Evolutionary conservation across 2,888 invertebrate species (phyloP).

Genomic region (Chelonus formosanus): DNA sequence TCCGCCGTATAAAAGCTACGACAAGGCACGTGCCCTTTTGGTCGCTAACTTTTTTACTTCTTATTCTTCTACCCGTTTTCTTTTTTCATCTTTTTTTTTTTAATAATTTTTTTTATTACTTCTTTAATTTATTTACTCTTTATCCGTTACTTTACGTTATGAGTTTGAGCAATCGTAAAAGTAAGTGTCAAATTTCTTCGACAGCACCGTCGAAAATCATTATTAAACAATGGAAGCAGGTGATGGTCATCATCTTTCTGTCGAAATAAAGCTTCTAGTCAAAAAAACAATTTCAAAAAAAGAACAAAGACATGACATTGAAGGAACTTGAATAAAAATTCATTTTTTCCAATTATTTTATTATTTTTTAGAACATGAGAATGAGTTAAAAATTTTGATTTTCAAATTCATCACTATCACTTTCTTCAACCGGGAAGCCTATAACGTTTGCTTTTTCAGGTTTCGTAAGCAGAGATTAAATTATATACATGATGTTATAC

Average conservation of each 20-base stretch:
- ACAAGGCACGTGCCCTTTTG: conserved; percentile 39
- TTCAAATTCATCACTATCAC: too few relatives aligned
- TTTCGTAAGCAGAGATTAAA: conserved; percentile 7
- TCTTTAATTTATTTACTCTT: conserved; percentile 9
- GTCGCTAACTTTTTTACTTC: conserved; percentile 24
- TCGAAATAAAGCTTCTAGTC: background rate
- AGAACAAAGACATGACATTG: too few relatives aligned
- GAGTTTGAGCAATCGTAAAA: conserved; percentile 47
- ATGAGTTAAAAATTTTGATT: too few relatives aligned
- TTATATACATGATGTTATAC: conserved; percentile 19
- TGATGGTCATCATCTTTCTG: conserved; percentile 40
- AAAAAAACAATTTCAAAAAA: too few relatives aligned
- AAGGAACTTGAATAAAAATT: too few relatives aligned
- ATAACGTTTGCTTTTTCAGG: conserved; percentile 26
- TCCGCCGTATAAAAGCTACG: conserved; percentile 31
- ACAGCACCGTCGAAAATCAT: conserved; percentile 40
- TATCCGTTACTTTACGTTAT: conserved; percentile 12
- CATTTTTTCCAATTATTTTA: too few relatives aligned
- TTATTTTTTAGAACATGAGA: too few relatives aligned
- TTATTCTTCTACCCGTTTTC: conserved; percentile 17
- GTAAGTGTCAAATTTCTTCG: conserved; percentile 51
- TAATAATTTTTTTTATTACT: conserved; percentile 2
- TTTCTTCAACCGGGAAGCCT: too few relatives aligned
- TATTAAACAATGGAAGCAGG: conserved; percentile 52
- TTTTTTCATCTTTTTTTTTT: conserved; percentile 15